Percentiles rank a stretch among this genome's conserved stretches.
phyloP scores from a whole-genome alignment of 2,888 invertebrate genomes.

The Carabus problematicus region DNA sequence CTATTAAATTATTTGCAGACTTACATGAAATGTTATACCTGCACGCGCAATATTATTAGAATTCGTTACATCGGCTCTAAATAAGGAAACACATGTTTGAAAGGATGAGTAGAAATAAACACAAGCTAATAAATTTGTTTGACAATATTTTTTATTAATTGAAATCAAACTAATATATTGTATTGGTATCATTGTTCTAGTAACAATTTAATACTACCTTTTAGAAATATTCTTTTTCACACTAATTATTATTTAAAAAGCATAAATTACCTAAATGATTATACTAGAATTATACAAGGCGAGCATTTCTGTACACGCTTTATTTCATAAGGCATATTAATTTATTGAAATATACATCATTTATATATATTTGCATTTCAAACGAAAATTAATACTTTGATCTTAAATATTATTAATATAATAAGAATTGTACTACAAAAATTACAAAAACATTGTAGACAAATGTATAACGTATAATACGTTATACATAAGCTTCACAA shows the following conservation, averaged over 20 bases:
- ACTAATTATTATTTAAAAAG: constrained; percentile 22
- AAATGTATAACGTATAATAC: not conserved
- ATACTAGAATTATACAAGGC: constrained; percentile 33
- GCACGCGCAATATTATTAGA: too few species aligned
- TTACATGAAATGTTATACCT: too few species aligned
- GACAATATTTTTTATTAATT: constrained; percentile 1
- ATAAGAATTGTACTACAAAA: constrained; percentile 30
- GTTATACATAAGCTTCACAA: too few species aligned
- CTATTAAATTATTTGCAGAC: too few species aligned
- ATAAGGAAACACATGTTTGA: not conserved
- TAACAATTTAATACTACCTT: constrained; percentile 3
- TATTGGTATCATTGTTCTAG: constrained; percentile 5
- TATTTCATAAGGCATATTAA: constrained; percentile 37
- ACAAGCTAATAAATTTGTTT: not conserved
- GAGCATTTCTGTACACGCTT: constrained; percentile 31
- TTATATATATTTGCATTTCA: constrained; percentile 21
- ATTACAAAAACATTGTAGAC: constrained; percentile 2
- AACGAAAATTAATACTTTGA: constrained; percentile 20
- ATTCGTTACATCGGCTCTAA: not conserved
- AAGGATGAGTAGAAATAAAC: not conserved
- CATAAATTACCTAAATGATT: constrained; percentile 3
- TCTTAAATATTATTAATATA: too few species aligned
- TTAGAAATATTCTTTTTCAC: constrained; percentile 25
- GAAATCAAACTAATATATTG: constrained; percentile 2
- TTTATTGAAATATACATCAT: constrained; percentile 31